These are phyloP conservation scores for Caenorhabditis sinica DNA, from an alignment of 2,888 invertebrate genomes.

Conservation along the genomic window DNA sequence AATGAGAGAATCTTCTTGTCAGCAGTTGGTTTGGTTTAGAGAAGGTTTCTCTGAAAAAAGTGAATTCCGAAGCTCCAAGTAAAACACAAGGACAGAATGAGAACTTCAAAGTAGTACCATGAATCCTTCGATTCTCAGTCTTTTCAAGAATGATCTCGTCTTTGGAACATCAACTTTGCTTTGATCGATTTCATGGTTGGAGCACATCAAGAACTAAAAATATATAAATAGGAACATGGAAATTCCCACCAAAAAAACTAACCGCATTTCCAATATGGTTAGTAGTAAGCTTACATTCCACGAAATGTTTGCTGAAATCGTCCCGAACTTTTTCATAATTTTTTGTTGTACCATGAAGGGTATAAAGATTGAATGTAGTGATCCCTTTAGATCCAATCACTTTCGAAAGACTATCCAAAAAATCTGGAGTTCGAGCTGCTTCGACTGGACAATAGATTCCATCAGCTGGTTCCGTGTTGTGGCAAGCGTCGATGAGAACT, in stretches of 20 bases:
- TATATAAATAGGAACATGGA: neutral
- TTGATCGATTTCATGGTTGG: neutral
- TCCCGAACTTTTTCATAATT: neutral
- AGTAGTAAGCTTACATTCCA: constrained; percentile 3
- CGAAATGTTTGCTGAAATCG: constrained; percentile 26
- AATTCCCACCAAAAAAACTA: neutral
- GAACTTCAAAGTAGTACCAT: constrained; percentile 34
- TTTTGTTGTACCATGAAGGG: neutral
- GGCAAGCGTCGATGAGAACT: constrained; percentile 51
- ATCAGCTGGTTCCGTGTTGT: constrained; percentile 37
- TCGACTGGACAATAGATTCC: constrained; percentile 44
- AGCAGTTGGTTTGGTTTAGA: constrained; percentile 34
- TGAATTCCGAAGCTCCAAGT: neutral
- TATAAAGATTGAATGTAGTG: constrained; percentile 40
- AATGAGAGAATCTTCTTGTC: neutral
- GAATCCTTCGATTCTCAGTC: constrained; percentile 6
- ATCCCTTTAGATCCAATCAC: constrained; percentile 42
- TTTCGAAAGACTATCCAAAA: constrained; percentile 39
- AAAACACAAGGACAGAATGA: neutral
- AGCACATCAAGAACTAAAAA: constrained; percentile 42
- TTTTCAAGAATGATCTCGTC: constrained; percentile 7
- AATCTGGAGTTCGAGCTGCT: constrained; percentile 26
- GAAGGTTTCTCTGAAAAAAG: constrained; percentile 27
- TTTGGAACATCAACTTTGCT: constrained; percentile 15
- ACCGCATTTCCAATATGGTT: constrained; percentile 37